A percentile compares a stretch with the other conserved stretches of the same genome.
phyloP scores from a whole-genome alignment of 2,888 invertebrate genomes.

The Eupsilia transversa region DNA sequence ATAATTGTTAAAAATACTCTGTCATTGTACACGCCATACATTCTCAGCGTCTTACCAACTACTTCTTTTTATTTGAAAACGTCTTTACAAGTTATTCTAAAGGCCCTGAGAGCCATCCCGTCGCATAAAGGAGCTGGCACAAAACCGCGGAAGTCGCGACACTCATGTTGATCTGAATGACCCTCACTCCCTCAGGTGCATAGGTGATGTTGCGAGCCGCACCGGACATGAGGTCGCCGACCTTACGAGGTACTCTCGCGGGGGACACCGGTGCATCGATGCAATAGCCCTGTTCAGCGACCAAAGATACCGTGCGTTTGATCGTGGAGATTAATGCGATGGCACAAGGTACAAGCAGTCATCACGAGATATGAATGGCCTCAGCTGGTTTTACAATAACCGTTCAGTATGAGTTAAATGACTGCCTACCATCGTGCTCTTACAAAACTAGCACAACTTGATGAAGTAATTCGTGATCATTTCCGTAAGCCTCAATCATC shows the following conservation, averaged over 20 bases:
- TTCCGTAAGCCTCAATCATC: neutral
- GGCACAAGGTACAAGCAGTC: neutral
- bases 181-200: conserved; percentile 16
- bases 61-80: neutral
- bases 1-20: conserved; percentile 17
- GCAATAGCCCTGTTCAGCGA: conserved; percentile 13
- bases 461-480: neutral
- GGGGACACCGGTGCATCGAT: conserved; percentile 22
- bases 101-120: conserved; percentile 21
- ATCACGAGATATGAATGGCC: conserved; percentile 8
- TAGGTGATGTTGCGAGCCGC: conserved; percentile 29
- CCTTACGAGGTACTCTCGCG: conserved; percentile 20
- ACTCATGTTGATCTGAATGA: conserved; percentile 27
- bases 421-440: neutral
- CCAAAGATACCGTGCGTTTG: conserved; percentile 14
- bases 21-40: neutral
- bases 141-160: conserved; percentile 40
- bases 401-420: conserved; percentile 3
- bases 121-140: conserved; percentile 24
- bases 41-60: neutral
- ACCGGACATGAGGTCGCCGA: conserved; percentile 49
- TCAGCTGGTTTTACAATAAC: neutral
- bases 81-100: conserved; percentile 15
- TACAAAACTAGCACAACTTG: neutral
- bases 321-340: conserved; percentile 25